phyloP scores from a whole-genome alignment of 2,113 vertebrate genomes.

The Cyanistes caeruleus region DNA sequence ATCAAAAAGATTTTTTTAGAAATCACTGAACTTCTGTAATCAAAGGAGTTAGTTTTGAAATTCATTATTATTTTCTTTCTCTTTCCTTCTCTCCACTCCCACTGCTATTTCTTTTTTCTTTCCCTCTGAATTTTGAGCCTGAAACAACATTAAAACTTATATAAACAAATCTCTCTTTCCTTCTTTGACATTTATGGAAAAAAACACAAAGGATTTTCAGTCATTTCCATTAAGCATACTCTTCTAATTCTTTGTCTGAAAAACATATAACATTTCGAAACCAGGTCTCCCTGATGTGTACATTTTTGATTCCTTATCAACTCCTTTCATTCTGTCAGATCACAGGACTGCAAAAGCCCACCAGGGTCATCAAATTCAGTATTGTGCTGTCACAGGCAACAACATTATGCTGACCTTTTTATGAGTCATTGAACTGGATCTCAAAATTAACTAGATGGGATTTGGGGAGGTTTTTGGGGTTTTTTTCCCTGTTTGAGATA shows the following conservation, averaged over 20 bases:
- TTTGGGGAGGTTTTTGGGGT: neutral
- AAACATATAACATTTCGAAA: neutral
- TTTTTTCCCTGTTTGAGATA: neutral
- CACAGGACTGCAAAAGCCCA: neutral
- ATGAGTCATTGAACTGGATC: neutral
- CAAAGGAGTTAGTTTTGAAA: slow-evolving; percentile 9
- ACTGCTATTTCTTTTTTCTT: neutral
- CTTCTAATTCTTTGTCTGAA: neutral
- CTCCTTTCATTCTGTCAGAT: neutral
- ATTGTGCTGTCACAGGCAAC: neutral
- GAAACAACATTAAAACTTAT: neutral
- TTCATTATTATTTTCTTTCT: neutral
- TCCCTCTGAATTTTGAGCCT: neutral
- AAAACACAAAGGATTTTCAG: neutral
- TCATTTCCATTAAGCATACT: neutral
- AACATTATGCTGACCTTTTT: neutral
- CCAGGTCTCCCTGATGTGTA: neutral
- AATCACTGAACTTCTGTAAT: neutral
- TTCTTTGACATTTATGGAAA: neutral
- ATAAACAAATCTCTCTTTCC: neutral
- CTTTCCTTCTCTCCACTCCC: neutral
- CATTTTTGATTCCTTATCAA: slow-evolving; percentile 18
- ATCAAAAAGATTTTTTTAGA: slow-evolving; percentile 20
- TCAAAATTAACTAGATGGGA: neutral
- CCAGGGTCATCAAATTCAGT: neutral